These are phyloP conservation scores for Drosophila sturtevanti DNA, from an alignment of 1,140 invertebrate genomes.

Conservation along the genomic window DNA sequence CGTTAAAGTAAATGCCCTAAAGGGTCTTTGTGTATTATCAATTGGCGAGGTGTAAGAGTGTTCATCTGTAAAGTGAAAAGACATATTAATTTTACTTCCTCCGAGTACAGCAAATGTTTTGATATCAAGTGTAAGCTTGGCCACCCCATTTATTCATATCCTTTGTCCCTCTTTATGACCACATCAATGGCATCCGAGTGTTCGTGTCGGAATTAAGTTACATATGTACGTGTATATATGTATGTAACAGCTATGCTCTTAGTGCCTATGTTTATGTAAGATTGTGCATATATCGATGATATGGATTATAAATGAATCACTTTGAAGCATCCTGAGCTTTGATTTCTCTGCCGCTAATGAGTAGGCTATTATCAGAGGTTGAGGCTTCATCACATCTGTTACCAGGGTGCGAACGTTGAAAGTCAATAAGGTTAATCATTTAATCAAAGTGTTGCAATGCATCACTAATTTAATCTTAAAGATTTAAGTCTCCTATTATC, in stretches of 20 bases:
- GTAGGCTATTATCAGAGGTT: not conserved
- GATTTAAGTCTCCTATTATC: too few species aligned
- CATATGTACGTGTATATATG: not conserved
- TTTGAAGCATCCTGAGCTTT: conserved; percentile 1
- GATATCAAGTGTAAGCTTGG: conserved; percentile 37
- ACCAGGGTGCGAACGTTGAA: not conserved
- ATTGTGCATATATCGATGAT: not conserved
- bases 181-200: conserved; percentile 9
- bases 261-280: not conserved
- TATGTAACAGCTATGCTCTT: not conserved
- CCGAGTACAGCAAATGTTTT: conserved; percentile 34
- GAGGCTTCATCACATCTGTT: not conserved
- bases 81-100: conserved; percentile 13
- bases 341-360: conserved; percentile 25
- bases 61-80: conserved; percentile 37
- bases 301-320: conserved; percentile 1
- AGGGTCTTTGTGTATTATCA: not conserved
- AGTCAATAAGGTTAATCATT: not conserved
- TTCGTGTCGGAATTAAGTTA: not conserved
- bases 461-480: too few species aligned
- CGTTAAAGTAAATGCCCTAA: not conserved
- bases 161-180: not conserved
- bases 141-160: too few species aligned
- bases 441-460: too few species aligned
- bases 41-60: conserved; percentile 1